A percentile compares a stretch with the other conserved stretches of the same genome.
Evolutionary conservation across 2,888 invertebrate genomes (phyloP).

Genomic region (Ornithoptera priamus): DNA sequence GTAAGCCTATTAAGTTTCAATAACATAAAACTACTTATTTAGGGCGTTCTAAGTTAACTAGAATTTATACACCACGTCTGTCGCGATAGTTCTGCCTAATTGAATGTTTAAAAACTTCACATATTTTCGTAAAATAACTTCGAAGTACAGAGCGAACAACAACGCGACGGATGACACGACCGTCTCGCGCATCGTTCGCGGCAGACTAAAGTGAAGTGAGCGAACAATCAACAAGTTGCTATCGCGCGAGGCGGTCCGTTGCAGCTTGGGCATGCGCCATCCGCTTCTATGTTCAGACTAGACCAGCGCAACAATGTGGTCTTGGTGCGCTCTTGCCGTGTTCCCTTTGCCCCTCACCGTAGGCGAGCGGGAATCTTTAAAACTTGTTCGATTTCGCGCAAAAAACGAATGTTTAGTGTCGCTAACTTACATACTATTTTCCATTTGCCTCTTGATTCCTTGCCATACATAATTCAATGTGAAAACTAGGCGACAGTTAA

Average conservation of each 20-base stretch:
- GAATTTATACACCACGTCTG: slow-evolving; percentile 54
- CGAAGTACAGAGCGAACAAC: slow-evolving; percentile 67
- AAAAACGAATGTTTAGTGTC: slow-evolving; percentile 58
- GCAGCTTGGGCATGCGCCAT: slow-evolving; percentile 69
- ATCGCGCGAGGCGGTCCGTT: slow-evolving; percentile 64
- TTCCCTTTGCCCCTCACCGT: slow-evolving; percentile 35
- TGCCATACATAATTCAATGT: not conserved
- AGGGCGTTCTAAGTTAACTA: slow-evolving; percentile 55
- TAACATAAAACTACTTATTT: slow-evolving; percentile 70
- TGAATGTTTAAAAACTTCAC: slow-evolving; percentile 72
- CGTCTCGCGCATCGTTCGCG: slow-evolving; percentile 72
- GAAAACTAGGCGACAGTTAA: not conserved
- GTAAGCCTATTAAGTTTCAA: slow-evolving; percentile 74
- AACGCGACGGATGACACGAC: slow-evolving; percentile 61
- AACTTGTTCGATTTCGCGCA: slow-evolving; percentile 75
- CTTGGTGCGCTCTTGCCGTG: slow-evolving; percentile 37
- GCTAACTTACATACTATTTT: slow-evolving; percentile 29
- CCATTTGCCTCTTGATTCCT: too few relatives aligned
- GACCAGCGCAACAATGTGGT: slow-evolving; percentile 59
- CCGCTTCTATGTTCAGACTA: slow-evolving; percentile 64
- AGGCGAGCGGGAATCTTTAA: slow-evolving; percentile 48
- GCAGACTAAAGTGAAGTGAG: slow-evolving; percentile 72
- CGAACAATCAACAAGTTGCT: slow-evolving; percentile 78
- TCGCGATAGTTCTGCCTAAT: slow-evolving; percentile 57
- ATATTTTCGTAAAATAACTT: slow-evolving; percentile 75